Base-by-base conservation (phyloP, 2,888 invertebrate species). In the Vesta saturnalis region DNA sequence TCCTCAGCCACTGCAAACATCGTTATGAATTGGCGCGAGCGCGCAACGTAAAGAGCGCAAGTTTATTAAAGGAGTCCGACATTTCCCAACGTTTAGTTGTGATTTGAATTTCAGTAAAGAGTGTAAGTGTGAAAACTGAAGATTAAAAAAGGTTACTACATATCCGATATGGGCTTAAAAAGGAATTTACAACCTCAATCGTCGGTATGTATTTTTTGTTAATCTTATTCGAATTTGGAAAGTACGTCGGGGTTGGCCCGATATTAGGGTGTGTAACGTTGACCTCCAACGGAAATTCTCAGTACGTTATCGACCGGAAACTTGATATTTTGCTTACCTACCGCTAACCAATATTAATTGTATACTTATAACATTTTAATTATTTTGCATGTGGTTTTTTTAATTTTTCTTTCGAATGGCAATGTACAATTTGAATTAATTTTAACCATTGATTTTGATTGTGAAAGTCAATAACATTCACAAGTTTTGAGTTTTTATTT, bases 211-310 rank as follows among this genome's bases (percentile, higher is more conserved):
- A 60, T 22, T 19, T 30, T 16, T 23, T 46, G 57, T 57, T 39
- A 5, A 16, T 12, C 4, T 56, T 61, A 39, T 23, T 60, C 1
- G 12, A 60, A 60, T 56, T n/a, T 39, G 4, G 8, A n/a, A n/a
- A 22, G 0, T 14, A 18, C 30, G 57, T 65, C 62, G 63, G 69
- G 65, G 70, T 73, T 72, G 72, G 73, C 69, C 67, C 67, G 68
- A 49, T 55, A 62, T 22, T 30, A 64, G 72, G 74, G 74, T 74
- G 72, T 74, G 74, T 62, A 56, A 49, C 15, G 46, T 46, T 52
- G 60, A 49, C 60, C 65, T 46, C 46, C 43, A 22, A n/a, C 47
- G 47, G 18, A 15, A 49, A 18, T 8, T 18, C 3, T 8, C 15
- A 3, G 15, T 8, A 49, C 10, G 39, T 18, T 49, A 54, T 54